These are phyloP conservation scores for Champsocephalus gunnari DNA, from an alignment of 2,797 vertebrate genomes.

Conservation along the genomic window DNA sequence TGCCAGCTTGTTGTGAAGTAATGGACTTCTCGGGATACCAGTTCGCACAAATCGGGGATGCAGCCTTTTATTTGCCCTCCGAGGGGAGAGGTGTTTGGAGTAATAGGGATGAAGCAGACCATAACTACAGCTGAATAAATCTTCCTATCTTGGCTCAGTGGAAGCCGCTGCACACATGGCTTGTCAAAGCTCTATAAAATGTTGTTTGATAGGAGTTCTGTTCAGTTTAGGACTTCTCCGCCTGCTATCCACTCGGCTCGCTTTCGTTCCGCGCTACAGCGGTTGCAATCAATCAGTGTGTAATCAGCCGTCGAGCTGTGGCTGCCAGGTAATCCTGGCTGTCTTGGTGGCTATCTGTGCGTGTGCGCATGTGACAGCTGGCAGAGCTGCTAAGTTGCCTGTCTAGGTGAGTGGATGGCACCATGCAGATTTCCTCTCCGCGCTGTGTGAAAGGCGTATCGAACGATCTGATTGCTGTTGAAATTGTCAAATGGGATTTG, in stretches of 20 bases:
- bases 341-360: conserved; percentile 69
- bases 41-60: conserved; percentile 70
- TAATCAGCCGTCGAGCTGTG: conserved; percentile 77
- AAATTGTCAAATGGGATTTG: conserved; percentile 60
- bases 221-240: conserved; percentile 66
- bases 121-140: conserved; percentile 80
- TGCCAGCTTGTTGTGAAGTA: conserved; percentile 66
- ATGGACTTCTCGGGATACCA: conserved; percentile 79
- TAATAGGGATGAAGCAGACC: conserved; percentile 77
- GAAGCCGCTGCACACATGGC: conserved; percentile 56
- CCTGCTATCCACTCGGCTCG: conserved; percentile 43
- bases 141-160: conserved; percentile 73
- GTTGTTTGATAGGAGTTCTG: conserved; percentile 73
- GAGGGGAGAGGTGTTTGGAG: conserved; percentile 67
- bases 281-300: conserved; percentile 82
- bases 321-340: conserved; percentile 80
- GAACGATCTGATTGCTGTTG: conserved; percentile 60
- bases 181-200: conserved; percentile 74
- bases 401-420: conserved; percentile 58
- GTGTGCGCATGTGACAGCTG: conserved; percentile 64
- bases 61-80: conserved; percentile 76
- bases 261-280: conserved; percentile 62
- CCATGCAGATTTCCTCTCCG: conserved; percentile 51
- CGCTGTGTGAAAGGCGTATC: conserved; percentile 44
- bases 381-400: conserved; percentile 61